Evolutionary conservation across 2,113 vertebrate species (phyloP).

Genomic region (Macaca fascicularis): DNA sequence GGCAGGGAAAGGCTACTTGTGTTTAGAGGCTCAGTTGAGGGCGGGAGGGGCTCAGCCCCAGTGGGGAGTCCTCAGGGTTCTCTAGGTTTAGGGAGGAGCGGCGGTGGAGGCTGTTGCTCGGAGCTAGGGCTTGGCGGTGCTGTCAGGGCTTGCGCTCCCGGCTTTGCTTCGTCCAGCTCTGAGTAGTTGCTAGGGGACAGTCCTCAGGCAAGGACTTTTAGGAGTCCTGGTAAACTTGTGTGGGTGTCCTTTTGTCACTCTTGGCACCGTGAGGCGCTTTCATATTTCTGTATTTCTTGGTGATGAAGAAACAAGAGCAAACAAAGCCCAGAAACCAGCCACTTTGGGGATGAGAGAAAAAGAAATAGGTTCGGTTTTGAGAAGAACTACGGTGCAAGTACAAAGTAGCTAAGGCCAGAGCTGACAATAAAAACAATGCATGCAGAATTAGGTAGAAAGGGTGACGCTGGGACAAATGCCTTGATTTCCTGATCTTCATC

Average conservation of each 20-base stretch:
- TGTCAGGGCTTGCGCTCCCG: background rate
- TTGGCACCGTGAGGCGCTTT: background rate
- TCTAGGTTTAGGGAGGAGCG: background rate
- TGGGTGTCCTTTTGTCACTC: slow-evolving; percentile 38
- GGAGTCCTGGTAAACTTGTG: slow-evolving; percentile 71
- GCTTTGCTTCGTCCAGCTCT: background rate
- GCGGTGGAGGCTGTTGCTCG: background rate
- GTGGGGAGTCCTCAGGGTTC: background rate
- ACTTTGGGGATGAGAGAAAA: background rate
- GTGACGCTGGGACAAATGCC: background rate
- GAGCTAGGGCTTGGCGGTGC: background rate
- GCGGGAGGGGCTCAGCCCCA: background rate
- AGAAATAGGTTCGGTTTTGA: background rate
- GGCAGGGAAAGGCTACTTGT: background rate
- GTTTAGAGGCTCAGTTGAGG: background rate
- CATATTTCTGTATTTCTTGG: background rate
- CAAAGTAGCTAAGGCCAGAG: background rate
- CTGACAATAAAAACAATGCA: background rate
- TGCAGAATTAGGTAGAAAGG: background rate
- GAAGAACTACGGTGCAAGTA: background rate
- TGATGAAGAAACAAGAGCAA: background rate
- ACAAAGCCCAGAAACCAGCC: background rate
- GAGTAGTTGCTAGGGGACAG: background rate
- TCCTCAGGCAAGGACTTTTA: slow-evolving; percentile 23
- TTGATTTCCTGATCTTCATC: background rate